Base-by-base conservation (phyloP, 2,888 invertebrate genomes). In the Spialia ferax region DNA sequence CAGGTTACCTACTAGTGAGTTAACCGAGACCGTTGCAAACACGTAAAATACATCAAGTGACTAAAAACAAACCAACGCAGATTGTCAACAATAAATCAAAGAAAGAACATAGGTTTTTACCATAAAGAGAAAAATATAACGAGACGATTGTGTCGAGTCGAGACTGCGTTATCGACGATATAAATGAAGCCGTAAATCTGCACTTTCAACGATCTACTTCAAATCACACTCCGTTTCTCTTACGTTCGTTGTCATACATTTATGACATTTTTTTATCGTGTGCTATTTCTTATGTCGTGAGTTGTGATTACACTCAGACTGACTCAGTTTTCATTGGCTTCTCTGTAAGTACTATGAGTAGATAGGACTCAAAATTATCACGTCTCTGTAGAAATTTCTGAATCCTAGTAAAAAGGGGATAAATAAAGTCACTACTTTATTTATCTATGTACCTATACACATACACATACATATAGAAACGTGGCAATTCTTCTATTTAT, bases 101-200 rank as follows among this genome's bases (percentile, higher is more conserved):
- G 42, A 18, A 42, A 35, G 38, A 15, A 13, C 35, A 18, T 13
- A 54, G 13, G 35, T 65, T 65, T 65, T 65, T 65, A 52, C 57
- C 18, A 7, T 26, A 42, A 42, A 59, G 48, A 65, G 22, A 63
- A 56, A 50, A 42, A 65, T 64, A 35, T 52, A 65, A 59, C 48
- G 38, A 35, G 52, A 65, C 50, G 65, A 59, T 65, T 65, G 65
- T 65, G 59, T 59, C 11, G 61, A 52, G 61, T 29, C 59, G 22
- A 57, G 57, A 26, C 59, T 52, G 59, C 48, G 57, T 50, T 50
- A 52, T 57, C 59, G 22, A 35, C 20, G 59, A 38, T 26, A 52
- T 59, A 65, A 65, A 65, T 65, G 65, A 59, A 59, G 65, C 22
- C 59, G 59, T 65, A 65, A 65, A 65, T 65, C 65, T 65, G 38